A percentile compares a stretch with the other conserved stretches of the same genome.
Conservation (phyloP, 2,797 vertebrate species). For the Macropodus opercularis region DNA sequence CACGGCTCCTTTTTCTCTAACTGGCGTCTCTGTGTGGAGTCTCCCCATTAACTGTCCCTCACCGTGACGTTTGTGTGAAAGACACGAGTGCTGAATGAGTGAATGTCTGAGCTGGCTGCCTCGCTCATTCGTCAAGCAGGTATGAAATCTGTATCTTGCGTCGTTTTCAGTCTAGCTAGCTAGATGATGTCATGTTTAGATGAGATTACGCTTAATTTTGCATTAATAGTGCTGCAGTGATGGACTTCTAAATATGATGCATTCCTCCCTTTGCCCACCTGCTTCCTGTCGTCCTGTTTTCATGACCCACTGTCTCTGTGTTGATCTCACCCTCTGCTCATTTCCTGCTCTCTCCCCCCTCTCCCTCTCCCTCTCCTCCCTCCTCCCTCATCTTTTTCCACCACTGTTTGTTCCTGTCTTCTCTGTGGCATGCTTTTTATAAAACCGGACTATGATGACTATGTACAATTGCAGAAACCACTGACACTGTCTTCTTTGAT, state of each 20-base stretch:
- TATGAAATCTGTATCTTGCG: constrained; percentile 60
- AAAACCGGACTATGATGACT: constrained; percentile 40
- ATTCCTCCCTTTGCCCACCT: constrained; percentile 59
- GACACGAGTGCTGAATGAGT: constrained; percentile 3
- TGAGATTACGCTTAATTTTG: constrained; percentile 49
- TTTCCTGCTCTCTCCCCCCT: constrained; percentile 6
- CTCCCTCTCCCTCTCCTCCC: constrained; percentile 4
- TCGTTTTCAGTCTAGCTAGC: constrained; percentile 51
- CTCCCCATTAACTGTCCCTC: constrained; percentile 77
- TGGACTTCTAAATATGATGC: constrained; percentile 39
- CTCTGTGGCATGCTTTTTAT: constrained; percentile 75
- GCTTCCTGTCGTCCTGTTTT: constrained; percentile 75
- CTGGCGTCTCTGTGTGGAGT: constrained; percentile 84
- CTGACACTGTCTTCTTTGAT: constrained; percentile 49
- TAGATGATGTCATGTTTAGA: constrained; percentile 30
- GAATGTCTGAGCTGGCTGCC: constrained; percentile 69
- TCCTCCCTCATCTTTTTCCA: constrained; percentile 16
- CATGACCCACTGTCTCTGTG: constrained; percentile 73
- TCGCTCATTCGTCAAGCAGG: constrained; percentile 74
- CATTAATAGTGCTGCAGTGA: background rate
- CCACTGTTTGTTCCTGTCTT: constrained; percentile 72
- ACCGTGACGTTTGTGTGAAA: constrained; percentile 52
- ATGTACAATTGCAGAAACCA: constrained; percentile 21
- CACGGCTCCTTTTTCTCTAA: constrained; percentile 82
- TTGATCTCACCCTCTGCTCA: constrained; percentile 45